Conservation (phyloP, 2,888 invertebrate genomes). For the Actias luna region DNA sequence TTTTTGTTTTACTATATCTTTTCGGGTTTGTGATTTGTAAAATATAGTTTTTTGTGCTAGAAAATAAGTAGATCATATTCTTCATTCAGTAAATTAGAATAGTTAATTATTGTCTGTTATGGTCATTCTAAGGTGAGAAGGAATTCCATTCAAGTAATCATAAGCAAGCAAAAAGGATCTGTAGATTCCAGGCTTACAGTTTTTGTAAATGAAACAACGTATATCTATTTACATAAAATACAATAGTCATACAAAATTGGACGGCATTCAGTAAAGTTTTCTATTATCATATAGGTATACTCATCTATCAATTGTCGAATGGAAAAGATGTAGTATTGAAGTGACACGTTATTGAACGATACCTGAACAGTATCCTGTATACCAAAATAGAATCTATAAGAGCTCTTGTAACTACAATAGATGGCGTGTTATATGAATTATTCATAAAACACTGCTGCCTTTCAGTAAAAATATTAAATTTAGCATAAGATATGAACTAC, state of each 20-base stretch:
- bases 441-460: slow-evolving; percentile 30
- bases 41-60: neutral
- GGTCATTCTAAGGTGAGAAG: neutral
- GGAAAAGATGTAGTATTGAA: slow-evolving; percentile 5
- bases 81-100: neutral
- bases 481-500: slow-evolving; percentile 29
- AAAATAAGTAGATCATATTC: neutral
- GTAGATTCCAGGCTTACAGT: too few relatives aligned
- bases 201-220: too few relatives aligned
- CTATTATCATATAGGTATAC: slow-evolving; percentile 11
- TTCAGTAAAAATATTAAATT: slow-evolving; percentile 34
- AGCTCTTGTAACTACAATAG: slow-evolving; percentile 20
- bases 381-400: slow-evolving; percentile 15
- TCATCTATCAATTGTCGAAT: slow-evolving; percentile 8
- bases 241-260: slow-evolving; percentile 1
- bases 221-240: too few relatives aligned
- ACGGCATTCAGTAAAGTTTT: slow-evolving; percentile 13
- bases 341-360: slow-evolving; percentile 8
- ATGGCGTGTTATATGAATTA: slow-evolving; percentile 34
- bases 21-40: neutral
- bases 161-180: neutral
- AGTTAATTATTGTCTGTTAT: too few relatives aligned
- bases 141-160: neutral
- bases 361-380: neutral
- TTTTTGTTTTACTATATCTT: neutral